phyloP scores from a whole-genome alignment of 2,888 invertebrate genomes.

The Buathra laborator region DNA sequence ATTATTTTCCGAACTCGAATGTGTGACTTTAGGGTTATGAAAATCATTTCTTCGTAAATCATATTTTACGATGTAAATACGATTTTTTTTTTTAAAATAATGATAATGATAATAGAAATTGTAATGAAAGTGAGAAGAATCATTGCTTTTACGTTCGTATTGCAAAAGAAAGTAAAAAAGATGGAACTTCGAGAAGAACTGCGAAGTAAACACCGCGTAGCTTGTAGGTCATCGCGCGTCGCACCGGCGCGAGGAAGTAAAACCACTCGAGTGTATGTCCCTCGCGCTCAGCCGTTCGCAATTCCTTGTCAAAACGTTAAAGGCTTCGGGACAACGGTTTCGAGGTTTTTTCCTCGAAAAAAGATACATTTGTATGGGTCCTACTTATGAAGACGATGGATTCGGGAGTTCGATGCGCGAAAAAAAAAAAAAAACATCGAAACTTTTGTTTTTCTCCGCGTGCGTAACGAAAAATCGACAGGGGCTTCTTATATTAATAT shows the following conservation, averaged over 20 bases:
- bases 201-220: constrained; percentile 43
- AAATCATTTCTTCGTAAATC: not conserved
- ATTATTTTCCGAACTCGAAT: constrained; percentile 14
- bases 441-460: constrained; percentile 23
- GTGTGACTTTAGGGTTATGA: no score
- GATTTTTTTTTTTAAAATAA: no score
- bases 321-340: constrained; percentile 67
- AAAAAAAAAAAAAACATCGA: not conserved
- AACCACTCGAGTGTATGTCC: constrained; percentile 80
- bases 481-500: constrained; percentile 8
- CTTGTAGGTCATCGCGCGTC: constrained; percentile 69
- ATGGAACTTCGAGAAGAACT: not conserved
- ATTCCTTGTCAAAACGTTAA: constrained; percentile 74
- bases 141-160: not conserved
- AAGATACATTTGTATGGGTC: constrained; percentile 22
- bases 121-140: not conserved
- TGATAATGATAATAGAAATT: not conserved
- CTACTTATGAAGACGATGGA: constrained; percentile 15
- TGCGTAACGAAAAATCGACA: not conserved
- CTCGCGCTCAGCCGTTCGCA: constrained; percentile 74
- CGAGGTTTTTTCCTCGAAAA: constrained; percentile 35
- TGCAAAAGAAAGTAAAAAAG: not conserved
- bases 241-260: constrained; percentile 67
- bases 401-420: constrained; percentile 42
- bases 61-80: not conserved